phyloP scores from a whole-genome alignment of 2,113 vertebrate species.

The Plecotus auritus region DNA sequence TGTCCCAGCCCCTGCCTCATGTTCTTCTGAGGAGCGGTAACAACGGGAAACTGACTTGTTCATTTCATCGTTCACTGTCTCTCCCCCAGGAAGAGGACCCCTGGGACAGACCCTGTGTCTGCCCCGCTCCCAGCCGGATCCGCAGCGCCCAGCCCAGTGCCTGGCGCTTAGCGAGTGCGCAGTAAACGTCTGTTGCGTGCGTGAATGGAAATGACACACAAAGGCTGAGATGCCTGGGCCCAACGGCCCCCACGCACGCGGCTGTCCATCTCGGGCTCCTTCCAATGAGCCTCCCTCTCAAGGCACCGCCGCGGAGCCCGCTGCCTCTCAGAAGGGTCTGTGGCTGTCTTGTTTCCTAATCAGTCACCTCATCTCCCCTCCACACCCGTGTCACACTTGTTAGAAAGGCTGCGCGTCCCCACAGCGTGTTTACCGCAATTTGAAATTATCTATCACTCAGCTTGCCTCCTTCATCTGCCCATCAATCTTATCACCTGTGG shows the following conservation, averaged over 20 bases:
- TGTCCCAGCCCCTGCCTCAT: background rate
- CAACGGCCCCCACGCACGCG: accelerated
- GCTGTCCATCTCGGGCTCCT: accelerated
- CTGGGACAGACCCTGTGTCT: accelerated
- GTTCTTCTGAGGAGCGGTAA: background rate
- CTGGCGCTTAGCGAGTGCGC: accelerated
- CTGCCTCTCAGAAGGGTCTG: constrained; percentile 28
- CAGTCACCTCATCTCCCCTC: background rate
- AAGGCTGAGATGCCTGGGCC: background rate
- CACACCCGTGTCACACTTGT: accelerated
- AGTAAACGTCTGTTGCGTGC: background rate
- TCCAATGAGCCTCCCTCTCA: accelerated
- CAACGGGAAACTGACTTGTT: background rate
- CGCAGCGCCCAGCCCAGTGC: accelerated
- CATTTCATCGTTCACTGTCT: background rate
- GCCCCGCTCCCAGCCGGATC: background rate
- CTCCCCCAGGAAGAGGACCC: background rate
- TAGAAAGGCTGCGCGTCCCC: background rate
- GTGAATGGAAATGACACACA: background rate
- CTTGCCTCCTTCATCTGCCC: background rate
- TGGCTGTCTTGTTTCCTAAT: background rate
- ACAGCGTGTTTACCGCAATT: background rate
- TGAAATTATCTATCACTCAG: constrained; percentile 39
- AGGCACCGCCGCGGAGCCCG: background rate
- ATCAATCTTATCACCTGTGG: constrained; percentile 24